Evolutionary conservation across 2,797 vertebrate species (phyloP).

Genomic region (Austrolebias charrua): DNA sequence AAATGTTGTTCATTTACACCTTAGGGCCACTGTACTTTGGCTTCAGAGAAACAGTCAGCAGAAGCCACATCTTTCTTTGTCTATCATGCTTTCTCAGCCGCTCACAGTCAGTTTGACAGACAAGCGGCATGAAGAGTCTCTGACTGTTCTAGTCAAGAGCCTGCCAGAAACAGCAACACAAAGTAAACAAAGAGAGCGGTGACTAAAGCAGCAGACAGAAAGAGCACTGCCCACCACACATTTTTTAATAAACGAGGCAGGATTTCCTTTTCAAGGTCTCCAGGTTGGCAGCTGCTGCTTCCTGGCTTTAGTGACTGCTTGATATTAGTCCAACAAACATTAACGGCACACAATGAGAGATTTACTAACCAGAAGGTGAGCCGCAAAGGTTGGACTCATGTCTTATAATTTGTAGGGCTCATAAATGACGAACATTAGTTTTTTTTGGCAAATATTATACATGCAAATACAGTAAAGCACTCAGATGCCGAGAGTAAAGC

Average conservation of each 20-base stretch:
- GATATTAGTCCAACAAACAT: conserved; percentile 31
- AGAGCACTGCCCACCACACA: conserved; percentile 7
- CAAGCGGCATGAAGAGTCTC: conserved; percentile 28
- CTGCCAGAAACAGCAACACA: conserved; percentile 44
- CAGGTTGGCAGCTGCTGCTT: conserved; percentile 41
- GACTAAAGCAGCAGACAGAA: conserved; percentile 34
- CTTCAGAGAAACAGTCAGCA: conserved; percentile 19
- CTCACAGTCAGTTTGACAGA: conserved; percentile 50
- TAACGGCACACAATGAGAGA: conserved; percentile 51
- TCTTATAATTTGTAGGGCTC: conserved; percentile 11
- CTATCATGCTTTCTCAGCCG: conserved; percentile 52
- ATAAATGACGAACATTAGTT: conserved; percentile 2
- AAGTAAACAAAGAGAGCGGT: conserved; percentile 45
- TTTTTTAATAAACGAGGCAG: conserved; percentile 39
- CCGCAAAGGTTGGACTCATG: conserved; percentile 40
- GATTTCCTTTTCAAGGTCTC: conserved; percentile 54
- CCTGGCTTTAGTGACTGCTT: conserved; percentile 41
- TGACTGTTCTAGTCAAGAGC: conserved; percentile 55
- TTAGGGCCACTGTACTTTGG: conserved; percentile 5
- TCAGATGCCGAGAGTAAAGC: conserved; percentile 1
- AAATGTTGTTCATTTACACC: too few species aligned
- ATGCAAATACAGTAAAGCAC: background rate
- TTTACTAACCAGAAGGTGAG: conserved; percentile 31
- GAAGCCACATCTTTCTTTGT: conserved; percentile 18
- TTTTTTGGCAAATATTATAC: background rate